Conservation (phyloP, 2,888 invertebrate species). For the Clistopyga incitator region DNA sequence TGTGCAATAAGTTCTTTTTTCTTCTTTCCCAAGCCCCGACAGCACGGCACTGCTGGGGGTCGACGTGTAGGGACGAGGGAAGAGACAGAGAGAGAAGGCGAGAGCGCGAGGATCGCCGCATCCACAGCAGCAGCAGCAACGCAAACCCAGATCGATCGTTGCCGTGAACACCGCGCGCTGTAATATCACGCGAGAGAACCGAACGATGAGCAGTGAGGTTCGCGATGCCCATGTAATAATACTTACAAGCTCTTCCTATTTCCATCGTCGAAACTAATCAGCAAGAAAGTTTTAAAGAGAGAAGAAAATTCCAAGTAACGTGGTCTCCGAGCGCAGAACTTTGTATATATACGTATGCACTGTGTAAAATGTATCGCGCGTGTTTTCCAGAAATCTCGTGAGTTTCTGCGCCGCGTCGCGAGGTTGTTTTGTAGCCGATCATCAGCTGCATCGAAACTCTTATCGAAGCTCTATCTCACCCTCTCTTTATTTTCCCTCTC, state of each 20-base stretch:
- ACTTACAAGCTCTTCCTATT: conserved; percentile 3
- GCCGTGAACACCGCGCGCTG: conserved; percentile 29
- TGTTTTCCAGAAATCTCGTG: conserved; percentile 28
- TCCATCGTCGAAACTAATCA: not conserved
- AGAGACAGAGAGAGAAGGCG: not conserved
- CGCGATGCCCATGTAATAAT: conserved; percentile 33
- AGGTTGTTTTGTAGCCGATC: conserved; percentile 18
- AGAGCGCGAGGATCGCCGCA: conserved; percentile 44
- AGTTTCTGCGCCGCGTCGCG: conserved; percentile 6
- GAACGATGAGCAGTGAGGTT: conserved; percentile 40
- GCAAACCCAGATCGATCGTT: conserved; percentile 52
- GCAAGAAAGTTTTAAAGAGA: not conserved
- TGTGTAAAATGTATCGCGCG: conserved; percentile 31
- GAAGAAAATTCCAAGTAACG: not conserved
- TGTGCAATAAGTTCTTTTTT: conserved; percentile 9
- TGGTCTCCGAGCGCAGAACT: not conserved
- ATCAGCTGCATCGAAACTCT: conserved; percentile 13
- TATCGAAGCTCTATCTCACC: conserved; percentile 31
- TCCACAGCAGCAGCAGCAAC: conserved; percentile 33
- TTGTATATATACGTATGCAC: not conserved
- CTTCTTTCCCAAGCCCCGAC: conserved; percentile 38
- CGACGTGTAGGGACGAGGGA: conserved; percentile 35
- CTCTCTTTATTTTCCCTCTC: not conserved
- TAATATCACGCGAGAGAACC: conserved; percentile 44
- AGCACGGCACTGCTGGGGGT: conserved; percentile 44